Evolutionary conservation across 1,140 invertebrate genomes (phyloP).

Genomic region (Zaprionus vittiger): DNA sequence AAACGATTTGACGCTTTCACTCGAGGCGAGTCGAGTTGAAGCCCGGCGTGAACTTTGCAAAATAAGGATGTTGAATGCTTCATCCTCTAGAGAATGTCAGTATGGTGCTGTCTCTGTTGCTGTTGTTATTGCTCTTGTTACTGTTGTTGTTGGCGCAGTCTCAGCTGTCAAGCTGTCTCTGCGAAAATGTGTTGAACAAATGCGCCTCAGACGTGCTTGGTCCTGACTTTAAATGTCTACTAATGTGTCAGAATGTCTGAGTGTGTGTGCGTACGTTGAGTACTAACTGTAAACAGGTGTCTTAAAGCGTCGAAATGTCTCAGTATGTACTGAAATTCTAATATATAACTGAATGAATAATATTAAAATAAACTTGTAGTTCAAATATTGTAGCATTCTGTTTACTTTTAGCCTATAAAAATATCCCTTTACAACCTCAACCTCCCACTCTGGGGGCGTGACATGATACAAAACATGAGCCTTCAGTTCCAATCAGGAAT

Average conservation of each 20-base stretch:
- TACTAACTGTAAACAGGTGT: neutral
- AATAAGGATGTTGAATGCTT: slow-evolving; percentile 10
- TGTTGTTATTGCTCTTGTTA: slow-evolving; percentile 1
- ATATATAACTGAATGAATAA: neutral
- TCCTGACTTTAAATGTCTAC: neutral
- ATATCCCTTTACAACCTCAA: slow-evolving; percentile 10
- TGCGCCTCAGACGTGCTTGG: slow-evolving; percentile 8
- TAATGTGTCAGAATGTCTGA: neutral
- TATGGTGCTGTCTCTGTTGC: neutral
- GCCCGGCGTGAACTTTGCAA: neutral
- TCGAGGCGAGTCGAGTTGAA: too few species aligned
- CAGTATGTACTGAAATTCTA: neutral
- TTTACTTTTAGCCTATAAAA: neutral
- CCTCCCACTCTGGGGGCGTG: neutral
- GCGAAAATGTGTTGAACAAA: slow-evolving; percentile 17
- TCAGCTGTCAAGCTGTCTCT: slow-evolving; percentile 36
- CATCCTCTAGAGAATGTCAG: neutral
- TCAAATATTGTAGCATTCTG: neutral
- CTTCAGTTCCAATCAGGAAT: slow-evolving; percentile 39
- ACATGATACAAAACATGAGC: neutral
- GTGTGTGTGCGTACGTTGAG: neutral
- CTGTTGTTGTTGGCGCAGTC: slow-evolving; percentile 28
- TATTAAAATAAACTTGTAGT: neutral
- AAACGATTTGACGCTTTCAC: slow-evolving; percentile 3
- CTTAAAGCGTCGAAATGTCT: neutral